Evolutionary conservation across 2,113 vertebrate species (phyloP).

Genomic region (Lampris incognitus): DNA sequence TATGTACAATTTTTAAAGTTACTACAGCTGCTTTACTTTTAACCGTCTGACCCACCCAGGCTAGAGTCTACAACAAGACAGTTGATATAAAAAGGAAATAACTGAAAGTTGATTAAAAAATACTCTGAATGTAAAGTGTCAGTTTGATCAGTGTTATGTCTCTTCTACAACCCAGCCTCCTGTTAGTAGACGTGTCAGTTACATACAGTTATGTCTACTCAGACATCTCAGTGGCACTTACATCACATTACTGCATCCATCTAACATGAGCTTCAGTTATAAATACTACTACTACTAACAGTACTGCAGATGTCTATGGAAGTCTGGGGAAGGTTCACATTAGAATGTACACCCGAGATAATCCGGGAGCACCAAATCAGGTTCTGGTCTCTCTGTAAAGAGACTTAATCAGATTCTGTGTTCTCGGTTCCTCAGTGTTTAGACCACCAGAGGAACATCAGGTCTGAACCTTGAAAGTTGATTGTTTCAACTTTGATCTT

Average conservation of each 20-base stretch:
- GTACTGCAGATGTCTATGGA: background rate
- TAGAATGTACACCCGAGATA: no score
- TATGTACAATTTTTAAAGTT: constrained; percentile 46
- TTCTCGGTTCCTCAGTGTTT: background rate
- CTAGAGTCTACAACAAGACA: constrained; percentile 25
- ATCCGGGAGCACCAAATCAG: no score
- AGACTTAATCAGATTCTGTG: background rate
- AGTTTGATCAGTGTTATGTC: constrained; percentile 10
- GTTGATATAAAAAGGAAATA: background rate
- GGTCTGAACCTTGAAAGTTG: no score
- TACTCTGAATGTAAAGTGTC: constrained; percentile 1
- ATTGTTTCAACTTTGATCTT: no score
- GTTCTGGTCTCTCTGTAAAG: background rate
- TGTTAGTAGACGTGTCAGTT: constrained; percentile 33
- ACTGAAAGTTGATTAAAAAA: constrained; percentile 2
- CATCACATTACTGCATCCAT: constrained; percentile 6
- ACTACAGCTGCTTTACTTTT: constrained; percentile 43
- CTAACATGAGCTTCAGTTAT: background rate
- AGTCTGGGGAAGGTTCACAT: no score
- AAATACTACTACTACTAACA: constrained; percentile 7
- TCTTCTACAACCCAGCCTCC: constrained; percentile 14
- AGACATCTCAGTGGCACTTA: constrained; percentile 39
- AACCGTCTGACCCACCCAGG: constrained; percentile 62
- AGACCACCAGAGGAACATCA: no score
- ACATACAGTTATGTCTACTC: background rate